Conservation (phyloP, 2,797 vertebrate species). For the Cyclura pinguis region DNA sequence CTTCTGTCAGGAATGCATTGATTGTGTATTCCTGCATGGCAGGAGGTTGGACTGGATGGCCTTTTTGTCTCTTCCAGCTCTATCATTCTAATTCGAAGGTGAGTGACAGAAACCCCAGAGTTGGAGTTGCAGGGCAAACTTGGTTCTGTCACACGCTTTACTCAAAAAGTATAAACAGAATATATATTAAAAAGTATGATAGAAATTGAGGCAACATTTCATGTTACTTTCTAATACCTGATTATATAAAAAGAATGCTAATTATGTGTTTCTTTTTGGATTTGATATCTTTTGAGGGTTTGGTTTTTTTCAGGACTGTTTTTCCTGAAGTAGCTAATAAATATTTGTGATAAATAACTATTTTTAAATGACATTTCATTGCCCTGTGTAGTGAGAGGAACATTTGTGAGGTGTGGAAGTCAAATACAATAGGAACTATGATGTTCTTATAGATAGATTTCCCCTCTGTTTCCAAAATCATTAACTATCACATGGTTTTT, state of each 20-base stretch:
- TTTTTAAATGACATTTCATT: neutral
- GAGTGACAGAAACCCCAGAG: no score
- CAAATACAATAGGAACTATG: neutral
- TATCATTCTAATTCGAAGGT: no score
- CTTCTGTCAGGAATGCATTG: no score
- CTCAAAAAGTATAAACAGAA: neutral
- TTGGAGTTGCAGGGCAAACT: no score
- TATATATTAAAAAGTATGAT: neutral
- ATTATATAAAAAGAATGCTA: neutral
- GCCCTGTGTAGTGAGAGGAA: neutral
- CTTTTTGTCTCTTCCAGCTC: no score
- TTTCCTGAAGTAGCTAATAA: no score
- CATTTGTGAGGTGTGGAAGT: neutral
- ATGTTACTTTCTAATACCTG: neutral
- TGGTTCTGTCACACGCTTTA: neutral
- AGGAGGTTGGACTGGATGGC: no score
- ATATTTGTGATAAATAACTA: conserved; percentile 2
- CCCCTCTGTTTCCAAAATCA: neutral
- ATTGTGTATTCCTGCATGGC: no score
- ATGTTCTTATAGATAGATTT: neutral
- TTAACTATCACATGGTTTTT: neutral
- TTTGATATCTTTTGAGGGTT: neutral
- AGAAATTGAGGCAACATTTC: neutral
- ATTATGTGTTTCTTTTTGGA: neutral
- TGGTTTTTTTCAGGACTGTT: neutral